These are phyloP conservation scores for Camponotus floridanus DNA, from an alignment of 1,140 invertebrate species.

Conservation along the genomic window DNA sequence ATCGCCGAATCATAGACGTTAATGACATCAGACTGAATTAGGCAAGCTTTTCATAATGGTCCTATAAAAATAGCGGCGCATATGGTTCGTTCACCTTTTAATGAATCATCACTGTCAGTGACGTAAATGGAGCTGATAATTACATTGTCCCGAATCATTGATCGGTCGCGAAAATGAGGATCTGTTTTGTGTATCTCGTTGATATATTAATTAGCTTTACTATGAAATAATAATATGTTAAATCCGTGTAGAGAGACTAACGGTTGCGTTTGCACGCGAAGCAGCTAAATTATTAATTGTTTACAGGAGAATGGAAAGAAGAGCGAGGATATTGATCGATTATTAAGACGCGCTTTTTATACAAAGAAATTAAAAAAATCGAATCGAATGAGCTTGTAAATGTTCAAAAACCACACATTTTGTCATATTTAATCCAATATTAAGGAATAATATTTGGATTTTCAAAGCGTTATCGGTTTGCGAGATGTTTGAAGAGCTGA, in stretches of 20 bases:
- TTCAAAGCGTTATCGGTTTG: background rate
- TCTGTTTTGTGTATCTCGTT: conserved; percentile 29
- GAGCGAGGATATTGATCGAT: background rate
- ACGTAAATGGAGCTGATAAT: conserved; percentile 68
- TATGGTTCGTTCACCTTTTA: conserved; percentile 38
- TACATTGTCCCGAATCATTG: conserved; percentile 53
- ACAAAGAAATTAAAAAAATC: conserved; percentile 13
- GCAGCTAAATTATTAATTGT: conserved; percentile 42
- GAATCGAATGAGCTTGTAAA: background rate
- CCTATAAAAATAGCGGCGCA: conserved; percentile 50
- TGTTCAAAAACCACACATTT: background rate
- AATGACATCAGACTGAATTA: conserved; percentile 76
- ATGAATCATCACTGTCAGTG: conserved; percentile 68
- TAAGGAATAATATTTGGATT: background rate
- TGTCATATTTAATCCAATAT: background rate
- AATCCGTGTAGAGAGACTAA: conserved; percentile 15
- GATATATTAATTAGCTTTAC: conserved; percentile 56
- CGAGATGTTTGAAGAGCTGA: background rate
- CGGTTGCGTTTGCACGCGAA: conserved; percentile 2
- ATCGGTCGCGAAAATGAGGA: conserved; percentile 40
- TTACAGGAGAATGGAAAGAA: background rate
- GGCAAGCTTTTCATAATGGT: conserved; percentile 68
- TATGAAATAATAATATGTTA: conserved; percentile 32
- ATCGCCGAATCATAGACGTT: conserved; percentile 77
- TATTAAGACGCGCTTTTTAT: background rate